Evolutionary conservation across 2,888 invertebrate species (phyloP).

Genomic region (Diplolepis rosae): DNA sequence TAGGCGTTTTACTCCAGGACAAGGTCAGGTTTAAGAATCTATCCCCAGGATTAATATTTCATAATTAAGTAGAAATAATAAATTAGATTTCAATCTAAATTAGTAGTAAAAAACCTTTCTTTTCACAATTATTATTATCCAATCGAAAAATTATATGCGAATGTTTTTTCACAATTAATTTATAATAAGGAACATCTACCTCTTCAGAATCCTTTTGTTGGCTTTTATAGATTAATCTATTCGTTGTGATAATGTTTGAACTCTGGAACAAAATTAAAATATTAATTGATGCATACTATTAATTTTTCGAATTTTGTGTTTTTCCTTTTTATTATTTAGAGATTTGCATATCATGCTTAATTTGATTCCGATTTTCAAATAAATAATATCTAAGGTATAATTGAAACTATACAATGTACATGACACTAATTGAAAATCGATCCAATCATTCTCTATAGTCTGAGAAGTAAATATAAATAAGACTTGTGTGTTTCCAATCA

Average conservation of each 20-base stretch:
- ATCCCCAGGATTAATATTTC: no score
- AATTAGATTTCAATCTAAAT: no score
- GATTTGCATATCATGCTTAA: neutral
- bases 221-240: neutral
- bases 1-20: no score
- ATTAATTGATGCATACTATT: no score
- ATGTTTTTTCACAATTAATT: neutral
- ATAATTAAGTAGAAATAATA: no score
- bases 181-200: neutral
- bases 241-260: neutral
- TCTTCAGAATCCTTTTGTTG: neutral
- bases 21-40: no score
- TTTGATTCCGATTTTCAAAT: no score
- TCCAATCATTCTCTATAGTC: neutral
- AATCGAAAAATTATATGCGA: no score
- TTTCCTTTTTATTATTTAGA: no score
- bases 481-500: constrained; percentile 2
- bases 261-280: neutral
- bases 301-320: no score
- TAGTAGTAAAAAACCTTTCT: no score
- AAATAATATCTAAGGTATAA: neutral
- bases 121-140: no score
- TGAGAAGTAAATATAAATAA: constrained; percentile 11
- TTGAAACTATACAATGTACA: neutral
- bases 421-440: neutral